phyloP scores from a whole-genome alignment of 2,797 vertebrate genomes.

The Pogoniulus pusillus region DNA sequence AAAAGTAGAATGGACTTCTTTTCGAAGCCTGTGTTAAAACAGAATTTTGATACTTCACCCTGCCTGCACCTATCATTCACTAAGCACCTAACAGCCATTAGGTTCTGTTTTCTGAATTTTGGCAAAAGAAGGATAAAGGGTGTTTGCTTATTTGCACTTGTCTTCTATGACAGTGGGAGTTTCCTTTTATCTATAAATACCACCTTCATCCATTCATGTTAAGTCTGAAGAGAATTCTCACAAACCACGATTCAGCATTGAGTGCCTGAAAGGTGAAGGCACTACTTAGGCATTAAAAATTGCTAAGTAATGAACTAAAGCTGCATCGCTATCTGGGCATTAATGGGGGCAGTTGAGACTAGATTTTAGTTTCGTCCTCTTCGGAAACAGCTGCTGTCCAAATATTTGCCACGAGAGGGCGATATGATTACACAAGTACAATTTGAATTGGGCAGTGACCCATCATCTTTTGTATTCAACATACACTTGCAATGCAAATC shows the following conservation, averaged over 20 bases:
- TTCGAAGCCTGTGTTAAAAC: not conserved
- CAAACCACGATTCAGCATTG: not conserved
- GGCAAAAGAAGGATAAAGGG: not conserved
- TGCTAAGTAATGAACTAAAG: not conserved
- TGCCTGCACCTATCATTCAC: not conserved
- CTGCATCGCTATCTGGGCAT: not conserved
- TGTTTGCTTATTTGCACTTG: not conserved
- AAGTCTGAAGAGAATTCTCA: not conserved
- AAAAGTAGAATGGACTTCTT: not conserved
- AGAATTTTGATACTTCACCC: not conserved
- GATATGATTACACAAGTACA: not conserved
- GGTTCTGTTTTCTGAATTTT: not conserved
- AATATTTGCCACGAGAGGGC: conserved; percentile 47
- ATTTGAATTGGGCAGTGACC: not conserved
- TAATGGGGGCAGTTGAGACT: not conserved
- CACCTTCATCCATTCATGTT: not conserved
- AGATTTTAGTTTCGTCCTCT: not conserved
- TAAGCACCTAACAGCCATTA: not conserved
- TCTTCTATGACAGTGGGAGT: not conserved
- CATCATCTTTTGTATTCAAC: not conserved
- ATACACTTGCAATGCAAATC: not conserved
- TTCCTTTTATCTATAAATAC: not conserved
- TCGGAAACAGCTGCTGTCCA: not conserved
- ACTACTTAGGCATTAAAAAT: not conserved
- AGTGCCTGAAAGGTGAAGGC: not conserved